Base-by-base conservation (phyloP, 1,140 invertebrate genomes). In the Nymphalis io region DNA sequence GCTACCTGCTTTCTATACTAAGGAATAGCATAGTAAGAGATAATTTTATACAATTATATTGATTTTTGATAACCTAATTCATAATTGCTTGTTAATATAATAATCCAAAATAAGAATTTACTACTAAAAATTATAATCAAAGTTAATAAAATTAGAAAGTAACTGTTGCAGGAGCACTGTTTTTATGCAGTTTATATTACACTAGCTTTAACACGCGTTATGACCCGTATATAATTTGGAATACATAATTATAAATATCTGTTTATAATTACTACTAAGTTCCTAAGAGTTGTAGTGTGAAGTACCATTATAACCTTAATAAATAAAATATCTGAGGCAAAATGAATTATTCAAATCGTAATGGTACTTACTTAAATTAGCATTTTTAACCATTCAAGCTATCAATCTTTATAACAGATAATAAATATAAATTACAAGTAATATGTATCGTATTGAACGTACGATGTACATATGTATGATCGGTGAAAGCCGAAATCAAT, bases 401-500 rank as follows among this genome's bases (percentile, higher is more conserved):
- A 15, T 44, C 40, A n/a, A n/a, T n/a, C 27, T 3, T 33, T 33
- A n/a, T 33, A 33, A 44, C 40, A 44, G n/a, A n/a, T n/a, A n/a
- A n/a, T 44, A 15, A 15, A 44, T 44, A 33, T 44, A 44, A 13
- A n/a, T 15, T 13, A 44, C 11, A 44, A n/a, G 0, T 44, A 44
- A 13, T 13, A 44, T 63, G 48, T 48, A 57, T 57, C 62, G 38
- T 57, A 57, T 39, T 64, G 48, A 27, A 48, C 23, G 51, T 55
- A 33, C 27, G 5, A 0, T 8, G 27, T 33, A 8, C 27, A 33
- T 33, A 64, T 60, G 55, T 67, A 67, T 67, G 65, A 60, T 51
- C 40, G 57, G 65, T 67, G 65, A 67, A 67, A 67, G 65, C 65
- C 65, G 33, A 67, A 66, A 66, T 66, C 57, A 59, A 63, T 63